A percentile compares a stretch with the other conserved stretches of the same genome.
These are phyloP conservation scores for Phaedon cochleariae DNA, from an alignment of 2,888 invertebrate genomes.

Conservation along the genomic window DNA sequence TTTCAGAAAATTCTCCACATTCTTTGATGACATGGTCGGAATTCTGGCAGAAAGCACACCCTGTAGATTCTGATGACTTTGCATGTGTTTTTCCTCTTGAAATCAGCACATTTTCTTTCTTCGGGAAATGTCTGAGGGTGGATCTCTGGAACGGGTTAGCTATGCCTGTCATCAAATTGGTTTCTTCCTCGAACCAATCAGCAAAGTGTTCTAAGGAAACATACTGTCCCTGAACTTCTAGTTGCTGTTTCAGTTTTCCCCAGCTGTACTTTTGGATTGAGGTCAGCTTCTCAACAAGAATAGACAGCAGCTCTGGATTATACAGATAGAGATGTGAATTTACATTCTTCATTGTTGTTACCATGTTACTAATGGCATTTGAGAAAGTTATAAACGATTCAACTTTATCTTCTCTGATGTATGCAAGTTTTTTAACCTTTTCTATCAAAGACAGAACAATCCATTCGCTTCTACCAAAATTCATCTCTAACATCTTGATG, in stretches of 20 bases:
- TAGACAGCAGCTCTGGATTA: neutral
- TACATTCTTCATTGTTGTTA: conserved; percentile 4
- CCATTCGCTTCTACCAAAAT: neutral
- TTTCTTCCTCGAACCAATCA: conserved; percentile 8
- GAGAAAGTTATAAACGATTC: neutral
- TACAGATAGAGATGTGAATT: neutral
- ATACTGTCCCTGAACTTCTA: neutral
- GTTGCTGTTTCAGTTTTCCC: neutral
- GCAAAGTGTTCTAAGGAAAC: neutral
- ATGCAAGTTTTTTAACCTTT: neutral
- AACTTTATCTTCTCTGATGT: neutral
- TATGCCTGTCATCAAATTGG: neutral
- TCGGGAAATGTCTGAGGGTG: neutral
- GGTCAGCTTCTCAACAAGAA: neutral
- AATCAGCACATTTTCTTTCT: neutral
- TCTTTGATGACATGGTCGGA: neutral
- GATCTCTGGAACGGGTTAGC: neutral
- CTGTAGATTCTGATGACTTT: neutral
- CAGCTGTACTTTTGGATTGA: neutral
- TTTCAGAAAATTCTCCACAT: neutral
- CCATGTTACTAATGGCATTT: neutral
- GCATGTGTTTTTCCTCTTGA: neutral
- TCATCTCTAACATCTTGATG: conserved; percentile 1
- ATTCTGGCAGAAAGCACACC: neutral
- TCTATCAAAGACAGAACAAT: neutral